A percentile compares a stretch with the other conserved stretches of the same genome.
These are phyloP conservation scores for Aotus griseimembra DNA, from an alignment of 2,797 vertebrate genomes.

Conservation along the genomic window DNA sequence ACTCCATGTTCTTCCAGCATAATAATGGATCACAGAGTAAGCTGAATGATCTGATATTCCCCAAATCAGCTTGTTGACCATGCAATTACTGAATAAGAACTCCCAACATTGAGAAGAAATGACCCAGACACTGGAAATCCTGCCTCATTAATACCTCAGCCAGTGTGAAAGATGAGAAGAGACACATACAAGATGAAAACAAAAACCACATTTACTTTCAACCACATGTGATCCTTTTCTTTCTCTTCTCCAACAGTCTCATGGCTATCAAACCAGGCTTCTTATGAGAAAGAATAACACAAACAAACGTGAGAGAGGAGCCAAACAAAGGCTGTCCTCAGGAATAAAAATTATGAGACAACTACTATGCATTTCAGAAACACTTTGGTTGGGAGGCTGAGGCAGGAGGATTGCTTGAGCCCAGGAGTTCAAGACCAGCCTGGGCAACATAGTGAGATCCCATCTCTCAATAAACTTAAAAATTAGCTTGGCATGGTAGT, in stretches of 20 bases:
- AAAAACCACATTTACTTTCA: slow-evolving; percentile 58
- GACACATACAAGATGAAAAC: slow-evolving; percentile 50
- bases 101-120: neutral
- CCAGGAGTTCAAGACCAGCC: neutral
- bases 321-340: neutral
- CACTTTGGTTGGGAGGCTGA: neutral
- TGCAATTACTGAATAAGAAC: neutral
- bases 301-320: neutral
- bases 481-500: neutral
- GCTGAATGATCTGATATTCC: slow-evolving; percentile 30
- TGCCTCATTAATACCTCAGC: neutral
- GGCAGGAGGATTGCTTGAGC: neutral
- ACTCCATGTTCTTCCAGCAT: slow-evolving; percentile 55
- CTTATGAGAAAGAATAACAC: neutral
- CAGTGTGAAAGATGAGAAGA: slow-evolving; percentile 4
- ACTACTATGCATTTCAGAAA: neutral
- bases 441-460: neutral
- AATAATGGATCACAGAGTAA: neutral
- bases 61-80: slow-evolving; percentile 14
- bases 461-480: neutral
- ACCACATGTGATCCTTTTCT: neutral
- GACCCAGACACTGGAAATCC: slow-evolving; percentile 27
- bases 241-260: neutral
- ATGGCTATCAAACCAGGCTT: neutral
- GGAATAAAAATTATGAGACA: neutral